A percentile compares a stretch with the other conserved stretches of the same genome.
Evolutionary conservation across 2,888 invertebrate genomes (phyloP).

Genomic region (Tanypteryx hageni): DNA sequence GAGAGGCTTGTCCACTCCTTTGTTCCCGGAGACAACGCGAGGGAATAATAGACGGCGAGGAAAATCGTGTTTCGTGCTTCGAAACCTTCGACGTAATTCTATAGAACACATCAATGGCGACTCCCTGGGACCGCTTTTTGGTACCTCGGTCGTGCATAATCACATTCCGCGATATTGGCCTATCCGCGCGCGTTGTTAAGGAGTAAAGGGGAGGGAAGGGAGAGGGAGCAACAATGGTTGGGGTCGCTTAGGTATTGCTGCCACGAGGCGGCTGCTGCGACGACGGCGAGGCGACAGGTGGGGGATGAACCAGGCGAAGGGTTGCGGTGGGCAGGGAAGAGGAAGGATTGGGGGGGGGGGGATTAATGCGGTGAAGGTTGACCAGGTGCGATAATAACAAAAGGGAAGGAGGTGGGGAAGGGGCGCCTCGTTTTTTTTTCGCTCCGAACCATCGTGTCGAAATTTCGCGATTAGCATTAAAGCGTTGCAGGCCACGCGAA

Average conservation of each 20-base stretch:
- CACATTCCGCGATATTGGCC: not conserved
- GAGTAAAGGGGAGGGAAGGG: not conserved
- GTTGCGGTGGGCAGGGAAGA: not conserved
- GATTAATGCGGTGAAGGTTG: conserved; percentile 58
- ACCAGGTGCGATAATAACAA: conserved; percentile 46
- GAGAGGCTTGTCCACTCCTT: not conserved
- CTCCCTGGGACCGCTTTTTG: not conserved
- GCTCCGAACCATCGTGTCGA: conserved; percentile 8
- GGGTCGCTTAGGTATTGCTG: not conserved
- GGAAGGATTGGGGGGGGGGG: not conserved
- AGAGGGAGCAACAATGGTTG: not conserved
- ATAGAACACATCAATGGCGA: not conserved
- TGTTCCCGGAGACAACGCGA: not conserved
- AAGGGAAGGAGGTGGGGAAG: not conserved
- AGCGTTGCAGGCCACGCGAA: not conserved
- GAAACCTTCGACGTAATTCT: not conserved
- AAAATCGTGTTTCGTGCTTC: not conserved
- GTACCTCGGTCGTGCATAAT: not conserved
- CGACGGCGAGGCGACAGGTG: not conserved
- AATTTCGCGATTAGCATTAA: conserved; percentile 20
- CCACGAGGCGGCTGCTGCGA: not conserved
- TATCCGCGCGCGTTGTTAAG: not conserved
- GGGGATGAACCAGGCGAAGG: not conserved
- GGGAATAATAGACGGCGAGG: not conserved
- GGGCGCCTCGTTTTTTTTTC: not conserved